Conservation (phyloP, 1,140 invertebrate species). For the Tribolium madens region DNA sequence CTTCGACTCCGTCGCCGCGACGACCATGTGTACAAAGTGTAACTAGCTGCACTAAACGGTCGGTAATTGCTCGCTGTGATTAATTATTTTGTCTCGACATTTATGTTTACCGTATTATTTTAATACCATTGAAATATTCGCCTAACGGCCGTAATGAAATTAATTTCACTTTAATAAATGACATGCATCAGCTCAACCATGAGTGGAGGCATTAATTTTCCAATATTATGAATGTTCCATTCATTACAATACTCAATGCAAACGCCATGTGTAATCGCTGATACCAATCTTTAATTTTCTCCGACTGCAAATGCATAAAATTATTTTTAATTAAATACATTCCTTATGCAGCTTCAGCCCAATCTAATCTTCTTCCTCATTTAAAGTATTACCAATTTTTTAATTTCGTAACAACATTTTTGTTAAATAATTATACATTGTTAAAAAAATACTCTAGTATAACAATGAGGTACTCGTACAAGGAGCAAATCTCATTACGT, state of each 20-base stretch:
- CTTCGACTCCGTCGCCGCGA: not conserved
- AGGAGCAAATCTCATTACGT: slow-evolving; percentile 11
- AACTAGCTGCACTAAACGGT: slow-evolving; percentile 37
- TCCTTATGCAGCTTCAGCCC: not conserved
- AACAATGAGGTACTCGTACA: not conserved
- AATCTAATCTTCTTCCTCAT: too few species aligned
- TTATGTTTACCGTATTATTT: slow-evolving; percentile 45
- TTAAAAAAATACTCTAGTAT: too few species aligned
- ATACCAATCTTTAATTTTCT: slow-evolving; percentile 35
- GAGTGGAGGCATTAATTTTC: slow-evolving; percentile 27
- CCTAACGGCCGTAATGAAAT: slow-evolving; percentile 35
- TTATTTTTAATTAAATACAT: slow-evolving; percentile 3
- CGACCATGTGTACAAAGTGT: slow-evolving; percentile 4
- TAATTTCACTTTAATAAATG: slow-evolving; percentile 39
- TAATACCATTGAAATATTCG: slow-evolving; percentile 43
- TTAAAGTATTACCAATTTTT: slow-evolving; percentile 2
- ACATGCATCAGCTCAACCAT: slow-evolving; percentile 38
- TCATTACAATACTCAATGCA: slow-evolving; percentile 9
- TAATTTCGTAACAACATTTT: not conserved
- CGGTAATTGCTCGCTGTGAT: slow-evolving; percentile 46
- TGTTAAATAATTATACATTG: too few species aligned
- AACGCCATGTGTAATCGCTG: slow-evolving; percentile 13
- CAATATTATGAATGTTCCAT: slow-evolving; percentile 27
- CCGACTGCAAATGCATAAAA: not conserved
- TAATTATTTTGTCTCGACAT: slow-evolving; percentile 50